These are phyloP conservation scores for Columba livia DNA, from an alignment of 2,113 vertebrate genomes.

Conservation along the genomic window DNA sequence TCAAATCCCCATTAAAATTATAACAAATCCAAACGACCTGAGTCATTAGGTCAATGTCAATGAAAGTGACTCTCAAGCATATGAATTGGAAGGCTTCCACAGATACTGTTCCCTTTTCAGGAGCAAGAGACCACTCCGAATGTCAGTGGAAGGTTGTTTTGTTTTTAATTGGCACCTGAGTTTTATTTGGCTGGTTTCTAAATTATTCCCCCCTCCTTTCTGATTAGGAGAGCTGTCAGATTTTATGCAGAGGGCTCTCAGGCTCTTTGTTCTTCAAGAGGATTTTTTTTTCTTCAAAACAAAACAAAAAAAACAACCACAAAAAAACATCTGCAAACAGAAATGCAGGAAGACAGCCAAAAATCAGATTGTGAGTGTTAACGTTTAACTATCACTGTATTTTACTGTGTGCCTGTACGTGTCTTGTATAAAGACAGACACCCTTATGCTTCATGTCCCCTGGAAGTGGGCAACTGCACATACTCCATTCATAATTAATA, in stretches of 20 bases:
- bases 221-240: not conserved
- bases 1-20: not conserved
- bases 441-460: not conserved
- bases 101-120: not conserved
- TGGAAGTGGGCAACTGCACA: not conserved
- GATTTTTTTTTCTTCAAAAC: not conserved
- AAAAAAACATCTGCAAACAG: not conserved
- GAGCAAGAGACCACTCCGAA: not conserved
- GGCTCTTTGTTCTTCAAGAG: not conserved
- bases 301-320: not conserved
- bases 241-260: not conserved
- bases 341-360: conserved; percentile 37
- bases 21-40: not conserved
- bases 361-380: not conserved
- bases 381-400: conserved; percentile 2
- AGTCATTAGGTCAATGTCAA: not conserved
- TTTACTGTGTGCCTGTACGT: not conserved
- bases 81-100: not conserved
- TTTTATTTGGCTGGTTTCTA: conserved; percentile 27
- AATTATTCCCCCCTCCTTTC: not conserved
- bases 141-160: not conserved
- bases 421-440: not conserved
- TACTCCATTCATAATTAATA: conserved; percentile 27
- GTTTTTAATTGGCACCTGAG: not conserved
- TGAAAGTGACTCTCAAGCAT: not conserved